Evolutionary conservation across 2,113 vertebrate species (phyloP), one percentile per base, ranked within the genome.

Genomic region (Alces alces): DNA sequence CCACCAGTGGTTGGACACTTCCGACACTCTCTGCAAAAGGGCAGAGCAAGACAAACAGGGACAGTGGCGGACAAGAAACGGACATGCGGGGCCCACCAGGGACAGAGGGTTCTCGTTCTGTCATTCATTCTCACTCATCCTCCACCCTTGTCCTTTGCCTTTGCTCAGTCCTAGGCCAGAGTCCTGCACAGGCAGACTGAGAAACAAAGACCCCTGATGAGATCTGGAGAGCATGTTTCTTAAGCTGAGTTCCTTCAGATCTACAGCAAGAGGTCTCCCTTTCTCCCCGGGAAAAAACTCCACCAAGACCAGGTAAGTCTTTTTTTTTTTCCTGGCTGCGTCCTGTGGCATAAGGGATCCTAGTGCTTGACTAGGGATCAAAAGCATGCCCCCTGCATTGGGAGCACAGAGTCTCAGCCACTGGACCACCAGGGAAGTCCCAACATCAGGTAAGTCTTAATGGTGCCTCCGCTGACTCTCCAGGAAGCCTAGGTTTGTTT

Each of bases 1-100:
- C 99, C 99, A 99, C 99, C 99, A 99, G 73, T 98, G 99, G 98
- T 99, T 99, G 3, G 98, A 99, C 97, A 99, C 99, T 98, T 99
- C 99, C 1, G 99, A 99, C 96, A 99, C 99, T 98, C 99, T 99
- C 99, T 99, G 98, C 61, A 93, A 97, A 78, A 86, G 92, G 97
- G 91, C 97, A 96, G 95, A 97, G 97, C 91, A 61, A 93, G 82
- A 60, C 94, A 5, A 97, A 97, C 96, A 95, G 11, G 36, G 23
- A n/a, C 52, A 61, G 45, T 3, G n/a, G 78, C 90, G 30, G 39
- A 54, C 7, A 60, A 50, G 85, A 88, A 82, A 93, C 0, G 7
- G 1, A 82, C 61, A 15, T 2, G 30, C 21, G 21, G 43, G 6
- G 55, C 9, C 39, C 13, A 9, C 76, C 66, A 36, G 50, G 50